A percentile compares a stretch with the other conserved stretches of the same genome.
These are phyloP conservation scores for Timandra comae DNA, from an alignment of 2,888 invertebrate species.

Conservation along the genomic window DNA sequence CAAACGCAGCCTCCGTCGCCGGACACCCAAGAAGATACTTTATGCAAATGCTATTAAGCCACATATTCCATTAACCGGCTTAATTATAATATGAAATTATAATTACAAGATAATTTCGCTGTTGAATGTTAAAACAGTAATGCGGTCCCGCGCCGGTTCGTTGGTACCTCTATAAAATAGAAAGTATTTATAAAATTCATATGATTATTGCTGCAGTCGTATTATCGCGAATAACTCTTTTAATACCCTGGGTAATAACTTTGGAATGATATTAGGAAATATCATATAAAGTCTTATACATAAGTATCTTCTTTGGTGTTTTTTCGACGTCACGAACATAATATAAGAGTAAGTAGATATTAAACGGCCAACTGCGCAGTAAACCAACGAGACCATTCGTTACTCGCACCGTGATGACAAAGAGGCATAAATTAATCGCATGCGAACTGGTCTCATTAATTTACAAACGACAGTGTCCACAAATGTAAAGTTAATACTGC, in stretches of 20 bases:
- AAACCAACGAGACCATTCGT: constrained; percentile 64
- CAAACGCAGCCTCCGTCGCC: constrained; percentile 41
- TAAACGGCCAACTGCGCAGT: constrained; percentile 57
- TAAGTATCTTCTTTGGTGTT: constrained; percentile 32
- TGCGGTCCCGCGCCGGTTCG: constrained; percentile 48
- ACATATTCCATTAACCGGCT: constrained; percentile 55
- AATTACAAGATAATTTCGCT: constrained; percentile 73
- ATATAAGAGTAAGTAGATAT: too few relatives aligned
- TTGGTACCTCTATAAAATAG: constrained; percentile 59
- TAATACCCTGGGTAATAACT: constrained; percentile 47
- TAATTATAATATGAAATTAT: constrained; percentile 69
- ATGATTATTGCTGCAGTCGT: constrained; percentile 41
- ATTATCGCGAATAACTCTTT: constrained; percentile 36
- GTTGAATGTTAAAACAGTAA: constrained; percentile 66
- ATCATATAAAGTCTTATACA: constrained; percentile 56
- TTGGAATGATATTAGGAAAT: constrained; percentile 69
- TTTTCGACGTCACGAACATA: too few relatives aligned
- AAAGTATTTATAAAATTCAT: constrained; percentile 52
- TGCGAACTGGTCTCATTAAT: constrained; percentile 70
- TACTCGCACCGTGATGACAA: constrained; percentile 47
- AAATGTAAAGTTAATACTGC: constrained; percentile 39
- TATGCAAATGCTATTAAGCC: constrained; percentile 59
- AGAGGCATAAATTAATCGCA: constrained; percentile 57
- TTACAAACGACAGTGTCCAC: constrained; percentile 66
- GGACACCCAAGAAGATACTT: constrained; percentile 65